Evolutionary conservation across 1,140 invertebrate genomes (phyloP).

Genomic region (Plutomurus gul): DNA sequence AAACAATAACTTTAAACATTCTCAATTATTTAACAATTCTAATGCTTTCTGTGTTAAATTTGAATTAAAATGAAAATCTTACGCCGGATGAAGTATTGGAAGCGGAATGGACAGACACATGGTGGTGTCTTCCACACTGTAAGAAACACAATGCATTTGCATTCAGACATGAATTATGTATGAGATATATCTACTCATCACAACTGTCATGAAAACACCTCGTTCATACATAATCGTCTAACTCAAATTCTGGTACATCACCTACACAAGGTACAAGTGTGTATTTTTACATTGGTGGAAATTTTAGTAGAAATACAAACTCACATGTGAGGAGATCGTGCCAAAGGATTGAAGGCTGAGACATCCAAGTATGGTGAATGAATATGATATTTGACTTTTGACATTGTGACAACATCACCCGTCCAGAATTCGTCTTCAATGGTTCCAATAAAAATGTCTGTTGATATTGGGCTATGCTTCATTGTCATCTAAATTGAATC

Average conservation of each 20-base stretch:
- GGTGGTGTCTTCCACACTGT: slow-evolving; percentile 45
- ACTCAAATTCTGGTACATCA: too few species aligned
- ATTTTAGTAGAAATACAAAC: slow-evolving; percentile 33
- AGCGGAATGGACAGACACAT: slow-evolving; percentile 73
- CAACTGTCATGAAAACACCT: too few species aligned
- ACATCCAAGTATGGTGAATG: slow-evolving; percentile 79
- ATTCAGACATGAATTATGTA: too few species aligned
- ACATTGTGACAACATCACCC: slow-evolving; percentile 75
- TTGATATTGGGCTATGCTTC: slow-evolving; percentile 42
- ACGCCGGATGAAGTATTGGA: slow-evolving; percentile 67
- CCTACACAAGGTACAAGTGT: not conserved
- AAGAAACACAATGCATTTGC: slow-evolving; percentile 14
- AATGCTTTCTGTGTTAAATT: too few species aligned
- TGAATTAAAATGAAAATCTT: too few species aligned
- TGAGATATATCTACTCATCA: too few species aligned
- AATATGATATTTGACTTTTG: slow-evolving; percentile 79
- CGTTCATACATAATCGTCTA: too few species aligned
- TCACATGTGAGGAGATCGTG: slow-evolving; percentile 61
- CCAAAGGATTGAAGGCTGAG: slow-evolving; percentile 75
- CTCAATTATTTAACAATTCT: too few species aligned
- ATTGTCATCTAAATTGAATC: slow-evolving; percentile 42
- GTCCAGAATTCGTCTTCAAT: slow-evolving; percentile 56
- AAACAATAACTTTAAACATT: too few species aligned
- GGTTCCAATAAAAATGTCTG: slow-evolving; percentile 38
- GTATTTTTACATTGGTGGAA: not conserved